Base-by-base conservation (phyloP, 2,888 invertebrate genomes). In the Lydus trimaculatus region DNA sequence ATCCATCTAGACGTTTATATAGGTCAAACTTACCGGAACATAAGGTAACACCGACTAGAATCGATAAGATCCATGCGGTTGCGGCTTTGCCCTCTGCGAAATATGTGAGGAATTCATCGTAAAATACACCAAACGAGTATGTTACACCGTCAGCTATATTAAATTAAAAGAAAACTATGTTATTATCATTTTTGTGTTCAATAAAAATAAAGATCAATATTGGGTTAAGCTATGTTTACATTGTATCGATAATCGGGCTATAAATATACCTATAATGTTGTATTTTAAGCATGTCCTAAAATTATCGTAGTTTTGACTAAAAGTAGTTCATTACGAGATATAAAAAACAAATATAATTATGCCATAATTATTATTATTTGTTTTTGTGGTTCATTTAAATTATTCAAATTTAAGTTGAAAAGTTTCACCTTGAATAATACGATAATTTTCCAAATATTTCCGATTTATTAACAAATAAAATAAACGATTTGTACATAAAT, bases 101-200 rank as follows among this genome's bases (percentile, higher is more conserved):
- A 86, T 95, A 94, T 70, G 89, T 87, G 76, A 96, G 87, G 82
- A 98, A 93, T 85, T 96, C 94, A 74, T 91, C 89, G 86, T 95
- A 94, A 86, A 98, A 95, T 71, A 98, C 92, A 65, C 99, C 99
- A 85, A 98, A 98, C 17, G 98, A 96, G 87, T 99, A 99, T 63
- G 98, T 98, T 84, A 99, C 94, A 69, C 99, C 99, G 86, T 99
- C 99, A 76, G 97, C 98, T 92, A 91, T 77, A 36, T 31, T 6
- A 31, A 31, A 31, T 36, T 48, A 48, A 0, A 20, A 20, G 90
- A 91, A 71, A 71, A 81, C 36, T 13, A 36, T 13, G 13, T 36
- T 36, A 63, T 31, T 25, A 7, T 25, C 56, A n/a, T 28, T 62
- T 62, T n/a, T n/a, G n/a, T n/a, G n/a, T n/a, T n/a, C n/a, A 20